These are phyloP conservation scores for Thaleichthys pacificus DNA, from an alignment of 2,797 vertebrate genomes.

Conservation along the genomic window DNA sequence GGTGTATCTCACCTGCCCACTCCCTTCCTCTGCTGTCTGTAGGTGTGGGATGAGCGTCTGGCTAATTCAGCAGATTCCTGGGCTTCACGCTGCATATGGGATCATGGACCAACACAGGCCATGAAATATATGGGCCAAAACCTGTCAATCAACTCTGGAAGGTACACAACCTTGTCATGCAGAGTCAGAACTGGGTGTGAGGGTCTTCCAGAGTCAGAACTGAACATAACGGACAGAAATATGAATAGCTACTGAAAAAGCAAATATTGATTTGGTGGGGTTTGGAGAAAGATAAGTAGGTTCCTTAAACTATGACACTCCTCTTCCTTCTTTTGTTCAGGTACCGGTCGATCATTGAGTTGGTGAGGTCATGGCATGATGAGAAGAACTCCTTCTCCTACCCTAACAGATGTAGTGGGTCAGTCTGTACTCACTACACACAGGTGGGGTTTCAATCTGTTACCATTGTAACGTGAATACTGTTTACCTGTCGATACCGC, in stretches of 20 bases:
- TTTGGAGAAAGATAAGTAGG: not conserved
- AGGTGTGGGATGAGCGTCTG: conserved; percentile 88
- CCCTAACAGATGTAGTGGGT: conserved; percentile 78
- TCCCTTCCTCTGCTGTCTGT: not conserved
- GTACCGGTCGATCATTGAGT: conserved; percentile 78
- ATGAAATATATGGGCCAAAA: conserved; percentile 87
- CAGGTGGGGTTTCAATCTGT: conserved; percentile 65
- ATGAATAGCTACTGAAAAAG: not conserved
- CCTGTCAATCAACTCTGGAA: conserved; percentile 83
- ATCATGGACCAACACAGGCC: conserved; percentile 81
- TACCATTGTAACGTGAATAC: not conserved
- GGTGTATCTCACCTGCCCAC: conserved; percentile 3
- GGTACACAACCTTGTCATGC: conserved; percentile 62
- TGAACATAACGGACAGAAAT: not conserved
- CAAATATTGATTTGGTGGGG: not conserved
- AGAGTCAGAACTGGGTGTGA: not conserved
- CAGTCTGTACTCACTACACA: conserved; percentile 88
- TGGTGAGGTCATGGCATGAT: conserved; percentile 83
- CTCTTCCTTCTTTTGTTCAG: conserved; percentile 55
- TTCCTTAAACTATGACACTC: conserved; percentile 2
- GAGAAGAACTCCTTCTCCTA: conserved; percentile 83
- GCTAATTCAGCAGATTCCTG: conserved; percentile 82
- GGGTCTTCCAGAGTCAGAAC: not conserved
- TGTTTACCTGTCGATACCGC: no score
- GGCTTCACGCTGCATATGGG: conserved; percentile 85